Base-by-base conservation (phyloP, 2,888 invertebrate genomes). In the Myopa tessellatipennis region DNA sequence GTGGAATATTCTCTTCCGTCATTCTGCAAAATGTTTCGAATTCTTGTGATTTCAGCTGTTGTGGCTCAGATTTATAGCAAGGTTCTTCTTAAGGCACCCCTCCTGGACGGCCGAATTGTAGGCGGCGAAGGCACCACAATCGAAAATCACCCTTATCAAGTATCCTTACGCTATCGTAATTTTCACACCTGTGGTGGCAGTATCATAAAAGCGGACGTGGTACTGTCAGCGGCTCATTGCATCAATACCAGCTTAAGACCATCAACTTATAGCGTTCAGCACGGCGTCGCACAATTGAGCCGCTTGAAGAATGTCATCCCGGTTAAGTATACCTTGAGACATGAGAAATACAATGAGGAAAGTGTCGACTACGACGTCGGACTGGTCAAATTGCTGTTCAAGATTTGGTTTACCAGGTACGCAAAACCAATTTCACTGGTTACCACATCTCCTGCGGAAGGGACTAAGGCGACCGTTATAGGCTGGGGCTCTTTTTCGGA, bases 361-460 rank as follows among this genome's bases (percentile, higher is more conserved):
- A 72, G 55, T 18, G 60, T 74, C 10, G 70, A 79, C 55, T 77
- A 82, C 52, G 83, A 83, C 69, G 74, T 83, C 55, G 80, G 80
- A 34, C 72, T 83, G 45, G 75, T 82, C 10, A 73, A 73, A 34
- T 67, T 81, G 69, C 4, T 3, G 8, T 52, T 61, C 16, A 36
- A 26, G 0, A 76, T 82, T 55, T 58, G 63, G 8, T 78, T 79
- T 36, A 73, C 76, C 45, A n/a, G 36, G 7, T 72, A 3, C 36
- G 90, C 93, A 61, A 88, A 90, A 3, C 93, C 93, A 0, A 91
- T 93, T 77, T 91, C 91, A 81, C 84, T 94, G 80, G 91, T 91
- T 78, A 90, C 91, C 90, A 84, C 84, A 79, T 82, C 79, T 4
- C 85, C 86, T 3, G 79, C 75, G 4, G 67, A 79, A 5, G 84